A percentile compares a stretch with the other conserved stretches of the same genome.
These are phyloP conservation scores for Ficedula albicollis DNA, from an alignment of 2,797 vertebrate genomes.

Conservation along the genomic window DNA sequence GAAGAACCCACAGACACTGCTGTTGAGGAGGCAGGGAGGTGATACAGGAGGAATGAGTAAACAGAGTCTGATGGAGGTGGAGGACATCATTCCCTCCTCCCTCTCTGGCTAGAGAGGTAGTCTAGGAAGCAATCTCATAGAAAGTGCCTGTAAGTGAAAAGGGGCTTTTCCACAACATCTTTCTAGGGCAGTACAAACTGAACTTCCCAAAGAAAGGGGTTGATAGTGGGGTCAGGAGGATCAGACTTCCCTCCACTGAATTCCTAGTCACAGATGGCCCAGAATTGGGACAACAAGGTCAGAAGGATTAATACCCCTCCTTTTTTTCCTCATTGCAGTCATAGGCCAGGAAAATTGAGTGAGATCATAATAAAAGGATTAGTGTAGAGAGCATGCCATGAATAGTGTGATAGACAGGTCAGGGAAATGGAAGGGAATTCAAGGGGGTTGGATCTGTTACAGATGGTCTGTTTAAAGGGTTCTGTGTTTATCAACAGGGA, in stretches of 20 bases:
- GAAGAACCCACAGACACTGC: not conserved
- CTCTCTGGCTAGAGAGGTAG: not conserved
- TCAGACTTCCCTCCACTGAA: not conserved
- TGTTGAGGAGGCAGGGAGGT: not conserved
- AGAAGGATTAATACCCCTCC: constrained; percentile 31
- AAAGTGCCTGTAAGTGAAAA: not conserved
- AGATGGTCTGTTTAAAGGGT: constrained; percentile 6
- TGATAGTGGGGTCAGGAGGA: constrained; percentile 4
- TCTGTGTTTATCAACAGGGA: not conserved
- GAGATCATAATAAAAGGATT: constrained; percentile 63
- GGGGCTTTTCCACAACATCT: not conserved
- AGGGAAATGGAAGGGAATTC: constrained; percentile 28
- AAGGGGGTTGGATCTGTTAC: not conserved
- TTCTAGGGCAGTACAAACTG: not conserved
- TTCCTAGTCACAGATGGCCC: constrained; percentile 29
- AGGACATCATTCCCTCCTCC: not conserved
- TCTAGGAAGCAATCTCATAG: not conserved
- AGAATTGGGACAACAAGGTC: constrained; percentile 55
- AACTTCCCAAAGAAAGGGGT: not conserved
- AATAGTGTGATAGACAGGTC: constrained; percentile 33
- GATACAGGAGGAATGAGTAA: not conserved
- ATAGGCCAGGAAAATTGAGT: constrained; percentile 41
- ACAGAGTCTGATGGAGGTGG: not conserved
- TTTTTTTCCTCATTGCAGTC: constrained; percentile 3
- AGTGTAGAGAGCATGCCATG: not conserved